These are phyloP conservation scores for Ylistrum balloti DNA, from an alignment of 1,140 invertebrate species.

Conservation along the genomic window DNA sequence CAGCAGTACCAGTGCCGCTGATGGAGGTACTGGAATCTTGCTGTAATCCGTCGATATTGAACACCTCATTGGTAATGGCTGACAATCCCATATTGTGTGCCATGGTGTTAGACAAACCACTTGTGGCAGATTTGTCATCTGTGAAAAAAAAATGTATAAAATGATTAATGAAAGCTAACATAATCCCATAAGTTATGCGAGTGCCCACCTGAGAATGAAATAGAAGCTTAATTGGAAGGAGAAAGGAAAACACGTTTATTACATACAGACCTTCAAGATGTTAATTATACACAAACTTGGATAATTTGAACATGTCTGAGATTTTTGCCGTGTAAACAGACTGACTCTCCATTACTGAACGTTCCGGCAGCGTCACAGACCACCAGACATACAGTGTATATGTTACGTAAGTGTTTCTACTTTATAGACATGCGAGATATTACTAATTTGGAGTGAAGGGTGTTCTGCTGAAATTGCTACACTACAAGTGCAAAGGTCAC, in stretches of 20 bases:
- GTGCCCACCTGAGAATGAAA: not conserved
- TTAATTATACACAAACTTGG: not conserved
- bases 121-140: not conserved
- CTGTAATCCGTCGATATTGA: not conserved
- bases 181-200: not conserved
- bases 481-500: too few species aligned
- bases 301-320: not conserved
- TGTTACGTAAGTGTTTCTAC: too few species aligned
- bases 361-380: too few species aligned
- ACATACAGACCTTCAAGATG: not conserved
- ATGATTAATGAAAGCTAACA: not conserved
- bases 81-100: not conserved
- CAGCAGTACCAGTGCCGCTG: not conserved
- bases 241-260: not conserved
- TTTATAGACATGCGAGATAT: too few species aligned
- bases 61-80: not conserved
- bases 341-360: too few species aligned
- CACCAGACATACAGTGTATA: too few species aligned
- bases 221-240: not conserved
- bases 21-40: not conserved
- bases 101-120: not conserved
- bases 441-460: too few species aligned
- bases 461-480: too few species aligned
- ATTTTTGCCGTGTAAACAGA: constrained; percentile 1
- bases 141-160: not conserved